Evolutionary conservation across 2,888 invertebrate species (phyloP).

Genomic region (Aphrophora alni): DNA sequence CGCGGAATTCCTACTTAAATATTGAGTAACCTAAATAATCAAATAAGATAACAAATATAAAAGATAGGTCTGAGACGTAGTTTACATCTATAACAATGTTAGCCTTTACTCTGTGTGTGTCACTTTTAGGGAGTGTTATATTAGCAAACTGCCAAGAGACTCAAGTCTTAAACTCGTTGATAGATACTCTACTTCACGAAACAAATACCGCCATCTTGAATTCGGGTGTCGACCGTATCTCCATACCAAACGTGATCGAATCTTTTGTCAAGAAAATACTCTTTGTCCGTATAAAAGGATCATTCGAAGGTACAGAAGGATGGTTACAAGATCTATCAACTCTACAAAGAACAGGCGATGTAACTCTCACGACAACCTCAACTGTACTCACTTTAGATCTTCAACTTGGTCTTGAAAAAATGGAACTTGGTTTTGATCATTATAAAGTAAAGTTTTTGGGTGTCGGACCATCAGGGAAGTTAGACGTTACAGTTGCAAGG

Average conservation of each 20-base stretch:
- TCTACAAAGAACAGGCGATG: conserved; percentile 14
- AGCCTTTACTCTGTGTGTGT: no score
- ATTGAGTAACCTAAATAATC: no score
- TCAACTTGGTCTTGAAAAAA: background rate
- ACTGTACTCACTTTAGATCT: background rate
- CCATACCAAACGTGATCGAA: background rate
- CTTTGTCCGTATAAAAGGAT: background rate
- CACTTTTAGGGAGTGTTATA: background rate
- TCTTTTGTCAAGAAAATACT: background rate
- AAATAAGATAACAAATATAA: no score
- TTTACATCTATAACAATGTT: no score
- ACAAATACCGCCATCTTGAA: background rate
- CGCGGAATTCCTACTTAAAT: no score
- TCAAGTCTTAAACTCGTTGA: background rate
- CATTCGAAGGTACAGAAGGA: background rate
- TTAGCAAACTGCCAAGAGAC: background rate
- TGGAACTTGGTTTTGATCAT: background rate
- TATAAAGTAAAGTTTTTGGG: background rate
- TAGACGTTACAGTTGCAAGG: background rate
- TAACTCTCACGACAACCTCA: background rate
- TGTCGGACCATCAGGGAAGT: background rate
- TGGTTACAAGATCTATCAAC: background rate
- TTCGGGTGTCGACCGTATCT: background rate
- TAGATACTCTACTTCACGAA: background rate
- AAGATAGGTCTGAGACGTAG: no score